Percentiles rank a stretch among this genome's conserved stretches.
These are phyloP conservation scores for Pseudomyrmex gracilis DNA, from an alignment of 1,140 invertebrate genomes.

Conservation along the genomic window DNA sequence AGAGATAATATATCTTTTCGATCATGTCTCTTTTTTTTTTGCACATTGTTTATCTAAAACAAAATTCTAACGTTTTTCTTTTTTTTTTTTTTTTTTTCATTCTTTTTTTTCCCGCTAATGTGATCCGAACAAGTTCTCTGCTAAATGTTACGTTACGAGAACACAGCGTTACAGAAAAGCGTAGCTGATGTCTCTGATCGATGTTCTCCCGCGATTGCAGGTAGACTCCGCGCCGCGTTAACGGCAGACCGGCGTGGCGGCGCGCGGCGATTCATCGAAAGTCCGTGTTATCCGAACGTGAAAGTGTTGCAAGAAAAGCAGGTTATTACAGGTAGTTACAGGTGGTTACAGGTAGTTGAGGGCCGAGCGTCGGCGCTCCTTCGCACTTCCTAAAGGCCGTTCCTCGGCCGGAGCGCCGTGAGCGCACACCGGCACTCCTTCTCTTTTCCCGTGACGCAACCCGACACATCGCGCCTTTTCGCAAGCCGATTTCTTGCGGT, in stretches of 20 bases:
- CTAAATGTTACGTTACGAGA: background rate
- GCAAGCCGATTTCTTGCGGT: slow-evolving; percentile 73
- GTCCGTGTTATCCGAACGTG: slow-evolving; percentile 62
- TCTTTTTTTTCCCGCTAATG: too few species aligned
- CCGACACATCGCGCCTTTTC: slow-evolving; percentile 27
- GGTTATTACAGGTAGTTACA: slow-evolving; percentile 73
- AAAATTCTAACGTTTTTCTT: too few species aligned
- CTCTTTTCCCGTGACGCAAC: slow-evolving; percentile 62
- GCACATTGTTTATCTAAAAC: background rate
- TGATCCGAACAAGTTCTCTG: too few species aligned
- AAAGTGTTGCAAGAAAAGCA: slow-evolving; percentile 72
- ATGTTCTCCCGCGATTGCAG: background rate
- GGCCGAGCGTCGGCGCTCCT: slow-evolving; percentile 57
- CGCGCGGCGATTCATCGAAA: slow-evolving; percentile 62
- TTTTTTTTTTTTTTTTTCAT: too few species aligned
- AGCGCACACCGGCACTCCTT: slow-evolving; percentile 37
- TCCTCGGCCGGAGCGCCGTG: slow-evolving; percentile 39
- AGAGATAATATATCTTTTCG: background rate
- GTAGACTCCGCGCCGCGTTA: slow-evolving; percentile 35
- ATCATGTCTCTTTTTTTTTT: background rate
- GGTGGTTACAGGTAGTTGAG: slow-evolving; percentile 72
- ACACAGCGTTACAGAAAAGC: background rate
- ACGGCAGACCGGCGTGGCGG: slow-evolving; percentile 38
- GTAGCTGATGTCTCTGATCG: slow-evolving; percentile 23
- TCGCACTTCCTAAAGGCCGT: slow-evolving; percentile 74